Percentiles rank a stretch among this genome's conserved stretches.
Evolutionary conservation across 2,797 vertebrate genomes (phyloP).

Genomic region (Cichlasoma orientale): DNA sequence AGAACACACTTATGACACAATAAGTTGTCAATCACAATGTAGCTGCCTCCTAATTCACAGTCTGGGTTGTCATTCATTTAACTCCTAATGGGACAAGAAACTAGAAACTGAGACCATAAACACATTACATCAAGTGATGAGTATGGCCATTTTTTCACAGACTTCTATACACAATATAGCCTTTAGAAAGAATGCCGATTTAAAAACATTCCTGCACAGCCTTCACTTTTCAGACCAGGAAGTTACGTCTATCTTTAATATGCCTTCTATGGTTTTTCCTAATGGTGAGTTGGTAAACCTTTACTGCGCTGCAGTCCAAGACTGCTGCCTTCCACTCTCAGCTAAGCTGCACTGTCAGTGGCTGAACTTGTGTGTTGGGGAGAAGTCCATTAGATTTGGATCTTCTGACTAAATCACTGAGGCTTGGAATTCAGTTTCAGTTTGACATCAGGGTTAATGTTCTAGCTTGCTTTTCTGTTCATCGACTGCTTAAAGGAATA

Average conservation of each 20-base stretch:
- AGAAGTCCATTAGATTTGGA: background rate
- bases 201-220: background rate
- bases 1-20: too few relatives aligned
- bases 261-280: background rate
- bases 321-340: background rate
- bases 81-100: background rate
- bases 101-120: background rate
- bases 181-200: background rate
- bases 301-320: background rate
- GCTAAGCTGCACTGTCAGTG: background rate
- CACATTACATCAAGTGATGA: background rate
- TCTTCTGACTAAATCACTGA: background rate
- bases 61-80: background rate
- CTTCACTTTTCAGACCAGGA: background rate
- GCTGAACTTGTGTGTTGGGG: background rate
- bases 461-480: background rate
- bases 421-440: background rate
- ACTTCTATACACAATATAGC: background rate
- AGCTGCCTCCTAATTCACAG: background rate
- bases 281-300: fast-evolving
- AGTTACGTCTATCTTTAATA: background rate
- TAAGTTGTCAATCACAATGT: too few relatives aligned
- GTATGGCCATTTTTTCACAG: too few relatives aligned
- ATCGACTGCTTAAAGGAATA: background rate
- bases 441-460: background rate